Evolutionary conservation across 2,797 vertebrate species (phyloP).

Genomic region (Calcarius lapponicus): DNA sequence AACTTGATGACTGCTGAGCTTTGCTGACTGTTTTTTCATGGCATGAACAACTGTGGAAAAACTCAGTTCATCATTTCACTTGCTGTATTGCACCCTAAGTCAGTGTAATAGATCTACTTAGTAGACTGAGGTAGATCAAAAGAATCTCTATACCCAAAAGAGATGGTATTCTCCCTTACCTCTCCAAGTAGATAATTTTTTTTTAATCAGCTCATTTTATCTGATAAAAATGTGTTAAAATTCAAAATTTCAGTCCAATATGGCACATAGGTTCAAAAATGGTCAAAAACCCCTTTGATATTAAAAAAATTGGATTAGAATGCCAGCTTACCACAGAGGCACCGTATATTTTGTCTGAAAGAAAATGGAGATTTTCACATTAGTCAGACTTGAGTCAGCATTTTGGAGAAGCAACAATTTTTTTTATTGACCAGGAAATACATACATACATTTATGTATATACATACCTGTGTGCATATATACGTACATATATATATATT

Average conservation of each 20-base stretch:
- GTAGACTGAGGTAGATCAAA: not conserved
- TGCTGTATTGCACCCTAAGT: not conserved
- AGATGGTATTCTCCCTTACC: not conserved
- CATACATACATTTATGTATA: rapidly evolving
- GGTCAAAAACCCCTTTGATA: rapidly evolving
- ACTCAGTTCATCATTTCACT: not conserved
- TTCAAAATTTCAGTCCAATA: not conserved
- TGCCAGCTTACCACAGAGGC: rapidly evolving
- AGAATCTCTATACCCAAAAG: not conserved
- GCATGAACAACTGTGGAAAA: not conserved
- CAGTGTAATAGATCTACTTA: not conserved
- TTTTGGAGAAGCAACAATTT: not conserved
- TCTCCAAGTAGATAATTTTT: not conserved
- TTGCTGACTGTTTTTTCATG: not conserved
- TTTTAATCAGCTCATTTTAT: not conserved
- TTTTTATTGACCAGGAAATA: not conserved
- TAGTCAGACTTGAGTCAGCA: not conserved
- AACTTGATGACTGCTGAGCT: not conserved
- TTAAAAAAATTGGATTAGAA: not conserved
- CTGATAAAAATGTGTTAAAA: not conserved
- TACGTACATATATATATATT: too few relatives aligned
- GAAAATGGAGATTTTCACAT: not conserved
- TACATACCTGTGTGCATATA: too few relatives aligned
- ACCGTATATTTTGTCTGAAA: not conserved
- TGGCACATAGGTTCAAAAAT: not conserved